Conservation (phyloP, 2,113 vertebrate genomes). For the Cnemophilus loriae region DNA sequence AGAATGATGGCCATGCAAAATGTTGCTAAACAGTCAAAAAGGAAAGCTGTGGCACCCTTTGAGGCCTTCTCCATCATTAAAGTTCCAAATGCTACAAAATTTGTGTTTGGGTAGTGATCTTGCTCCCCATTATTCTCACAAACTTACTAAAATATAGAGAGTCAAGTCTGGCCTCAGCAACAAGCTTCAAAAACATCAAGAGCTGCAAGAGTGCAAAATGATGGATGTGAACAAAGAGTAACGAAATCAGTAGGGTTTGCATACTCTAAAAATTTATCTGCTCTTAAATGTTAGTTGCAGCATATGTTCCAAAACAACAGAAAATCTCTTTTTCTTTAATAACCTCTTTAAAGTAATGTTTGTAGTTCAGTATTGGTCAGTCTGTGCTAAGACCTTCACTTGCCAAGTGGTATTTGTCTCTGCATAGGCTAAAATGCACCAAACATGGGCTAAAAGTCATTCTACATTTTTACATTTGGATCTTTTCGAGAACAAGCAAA, state of each 20-base stretch:
- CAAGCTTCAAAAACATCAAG: neutral
- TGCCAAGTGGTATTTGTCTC: neutral
- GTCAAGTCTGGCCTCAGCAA: neutral
- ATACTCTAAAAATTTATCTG: neutral
- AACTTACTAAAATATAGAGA: neutral
- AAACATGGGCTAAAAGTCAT: neutral
- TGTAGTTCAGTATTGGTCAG: neutral
- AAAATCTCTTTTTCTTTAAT: neutral
- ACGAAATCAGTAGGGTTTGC: neutral
- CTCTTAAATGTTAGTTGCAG: neutral
- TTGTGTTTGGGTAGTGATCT: neutral
- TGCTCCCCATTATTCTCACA: neutral
- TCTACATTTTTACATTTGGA: neutral
- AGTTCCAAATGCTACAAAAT: neutral
- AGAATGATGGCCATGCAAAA: neutral
- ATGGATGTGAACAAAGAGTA: neutral
- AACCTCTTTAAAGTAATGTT: neutral
- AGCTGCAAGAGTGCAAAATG: neutral
- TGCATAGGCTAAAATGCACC: neutral
- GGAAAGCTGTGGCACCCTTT: neutral
- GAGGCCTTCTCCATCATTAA: neutral
- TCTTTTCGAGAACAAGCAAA: neutral
- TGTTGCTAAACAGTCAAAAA: neutral
- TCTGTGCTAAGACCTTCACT: neutral
- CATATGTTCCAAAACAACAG: neutral